Evolutionary conservation across 2,888 invertebrate genomes (phyloP).

Genomic region (Gonocerus acuteangulatus): DNA sequence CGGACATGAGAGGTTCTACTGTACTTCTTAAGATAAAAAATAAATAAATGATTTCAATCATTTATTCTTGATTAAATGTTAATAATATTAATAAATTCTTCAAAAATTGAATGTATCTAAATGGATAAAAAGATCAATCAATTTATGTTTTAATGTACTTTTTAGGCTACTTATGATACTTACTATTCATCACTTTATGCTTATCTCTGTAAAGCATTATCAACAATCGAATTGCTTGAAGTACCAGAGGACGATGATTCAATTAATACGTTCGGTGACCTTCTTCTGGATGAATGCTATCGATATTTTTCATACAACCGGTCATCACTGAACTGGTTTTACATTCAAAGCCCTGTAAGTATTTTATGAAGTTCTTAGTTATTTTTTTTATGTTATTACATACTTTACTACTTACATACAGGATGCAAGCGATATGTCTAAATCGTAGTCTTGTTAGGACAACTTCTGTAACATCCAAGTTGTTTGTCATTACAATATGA

Average conservation of each 20-base stretch:
- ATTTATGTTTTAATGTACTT: too few species aligned
- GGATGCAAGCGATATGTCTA: not conserved
- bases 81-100: too few species aligned
- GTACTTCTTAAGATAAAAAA: too few species aligned
- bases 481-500: too few species aligned
- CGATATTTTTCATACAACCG: conserved; percentile 29
- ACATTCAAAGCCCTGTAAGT: conserved; percentile 20
- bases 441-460: too few species aligned
- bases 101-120: too few species aligned
- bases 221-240: conserved; percentile 27
- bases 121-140: too few species aligned
- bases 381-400: not conserved
- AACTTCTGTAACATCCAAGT: too few species aligned
- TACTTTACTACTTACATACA: not conserved
- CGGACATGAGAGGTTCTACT: too few species aligned
- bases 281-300: conserved; percentile 29
- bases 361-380: too few species aligned
- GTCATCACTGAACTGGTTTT: conserved; percentile 31
- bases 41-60: too few species aligned
- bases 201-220: conserved; percentile 30
- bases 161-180: conserved; percentile 29
- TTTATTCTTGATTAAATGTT: too few species aligned
- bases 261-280: conserved; percentile 23
- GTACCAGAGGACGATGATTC: conserved; percentile 25
- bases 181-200: conserved; percentile 28